phyloP scores from a whole-genome alignment of 2,888 invertebrate genomes.

The Brachylomia viminalis region DNA sequence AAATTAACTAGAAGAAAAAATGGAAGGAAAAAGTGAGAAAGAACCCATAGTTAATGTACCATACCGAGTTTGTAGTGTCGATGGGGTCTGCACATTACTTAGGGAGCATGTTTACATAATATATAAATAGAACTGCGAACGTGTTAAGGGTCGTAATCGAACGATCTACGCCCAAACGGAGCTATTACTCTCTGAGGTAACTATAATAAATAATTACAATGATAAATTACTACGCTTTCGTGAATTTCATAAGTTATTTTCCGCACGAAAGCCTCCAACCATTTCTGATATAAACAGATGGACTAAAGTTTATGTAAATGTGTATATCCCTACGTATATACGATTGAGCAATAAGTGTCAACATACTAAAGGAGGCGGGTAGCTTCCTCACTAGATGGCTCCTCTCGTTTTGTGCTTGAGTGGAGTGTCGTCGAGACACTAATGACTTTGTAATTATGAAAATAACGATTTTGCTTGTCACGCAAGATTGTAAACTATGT shows the following conservation, averaged over 20 bases:
- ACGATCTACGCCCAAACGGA: conserved; percentile 47
- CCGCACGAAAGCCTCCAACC: conserved; percentile 54
- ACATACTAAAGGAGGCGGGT: conserved; percentile 44
- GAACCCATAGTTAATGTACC: conserved; percentile 32
- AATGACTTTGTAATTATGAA: conserved; percentile 73
- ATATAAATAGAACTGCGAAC: conserved; percentile 33
- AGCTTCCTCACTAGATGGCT: conserved; percentile 61
- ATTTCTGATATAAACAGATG: conserved; percentile 61
- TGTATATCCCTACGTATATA: conserved; percentile 19
- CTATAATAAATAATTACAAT: conserved; percentile 64
- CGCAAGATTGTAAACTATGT: conserved; percentile 65
- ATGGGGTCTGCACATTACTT: conserved; percentile 28
- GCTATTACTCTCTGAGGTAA: conserved; percentile 48
- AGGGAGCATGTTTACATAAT: conserved; percentile 40
- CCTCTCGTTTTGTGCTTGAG: conserved; percentile 62
- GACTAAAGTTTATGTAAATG: conserved; percentile 55
- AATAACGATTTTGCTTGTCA: conserved; percentile 68
- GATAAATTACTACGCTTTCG: conserved; percentile 60
- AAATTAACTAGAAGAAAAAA: conserved; percentile 48
- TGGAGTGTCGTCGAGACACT: conserved; percentile 67
- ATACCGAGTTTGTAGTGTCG: conserved; percentile 40
- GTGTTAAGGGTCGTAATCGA: conserved; percentile 50
- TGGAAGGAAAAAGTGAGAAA: conserved; percentile 25
- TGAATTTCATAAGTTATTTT: conserved; percentile 62
- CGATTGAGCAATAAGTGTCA: conserved; percentile 58